Evolutionary conservation across 2,113 vertebrate genomes (phyloP), one percentile per base, ranked within the genome.

Genomic region (Datnioides undecimradiatus): DNA sequence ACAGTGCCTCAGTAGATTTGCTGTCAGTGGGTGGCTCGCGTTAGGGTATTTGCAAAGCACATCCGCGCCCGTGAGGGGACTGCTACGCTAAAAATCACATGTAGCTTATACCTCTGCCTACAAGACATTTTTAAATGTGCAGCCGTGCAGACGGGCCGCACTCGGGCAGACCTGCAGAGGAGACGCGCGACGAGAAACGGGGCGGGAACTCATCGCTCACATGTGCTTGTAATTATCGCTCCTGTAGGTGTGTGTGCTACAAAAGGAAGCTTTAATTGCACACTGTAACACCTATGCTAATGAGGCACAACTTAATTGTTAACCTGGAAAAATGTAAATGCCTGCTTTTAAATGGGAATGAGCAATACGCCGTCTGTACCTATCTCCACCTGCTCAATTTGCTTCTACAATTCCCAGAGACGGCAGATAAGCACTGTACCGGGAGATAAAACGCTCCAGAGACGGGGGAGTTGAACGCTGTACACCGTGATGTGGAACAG

Each of bases 21-120:
- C 59, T 45, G 73, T 65, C 79, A 87, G 82, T 72, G 77, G 64
- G 84, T 73, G 77, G 76, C 79, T 85, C 27, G 27, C 63, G 74
- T 73, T 83, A 71, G 40, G 63, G 43, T 70, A 12, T 83, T 83
- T 83, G 64, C 74, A 62, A 43, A 81, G 36, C 14, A 63, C 58
- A 73, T 9, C 33, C 21, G 27, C 11, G 2, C 71, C 84, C 45
- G 52, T n/a, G 19, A 57, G 83, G 73, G 54, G 69, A 41, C 48
- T 40, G 59, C 68, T 64, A 10, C 8, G 6, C 46, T 75, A 41
- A 75, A 77, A 70, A 40, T 59, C 43, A 60, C 21, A 57, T 58
- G 72, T 58, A 76, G 65, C 54, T 73, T 25, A 75, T 54, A 64
- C 70, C 27, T 25, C n/a, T 74, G 45, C 72, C 74, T 82, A 6